Conservation (phyloP, 2,797 vertebrate species). For the Falco rusticolus region DNA sequence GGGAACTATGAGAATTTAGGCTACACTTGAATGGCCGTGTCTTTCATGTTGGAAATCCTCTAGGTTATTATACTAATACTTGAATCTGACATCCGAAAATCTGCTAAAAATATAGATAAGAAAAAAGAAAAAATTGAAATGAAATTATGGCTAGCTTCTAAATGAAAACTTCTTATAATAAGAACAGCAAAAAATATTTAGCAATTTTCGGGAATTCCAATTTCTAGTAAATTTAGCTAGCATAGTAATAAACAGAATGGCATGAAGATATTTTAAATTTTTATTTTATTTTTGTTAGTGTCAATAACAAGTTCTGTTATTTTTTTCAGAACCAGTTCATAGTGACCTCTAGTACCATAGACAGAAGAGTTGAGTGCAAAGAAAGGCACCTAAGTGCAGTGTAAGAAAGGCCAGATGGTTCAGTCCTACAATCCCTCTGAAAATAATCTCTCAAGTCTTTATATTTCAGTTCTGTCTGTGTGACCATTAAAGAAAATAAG, state of each 20-base stretch:
- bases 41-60: neutral
- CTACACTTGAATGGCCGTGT: neutral
- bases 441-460: neutral
- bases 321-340: neutral
- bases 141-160: neutral
- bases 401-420: neutral
- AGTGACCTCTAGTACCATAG: neutral
- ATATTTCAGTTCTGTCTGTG: neutral
- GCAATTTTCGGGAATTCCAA: rapidly evolving
- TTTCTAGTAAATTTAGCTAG: neutral
- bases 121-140: neutral
- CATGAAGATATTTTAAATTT: rapidly evolving
- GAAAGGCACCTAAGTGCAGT: neutral
- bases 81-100: neutral
- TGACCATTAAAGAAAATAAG: constrained; percentile 17
- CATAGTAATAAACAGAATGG: neutral
- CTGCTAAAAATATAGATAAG: neutral
- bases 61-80: neutral
- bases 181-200: rapidly evolving
- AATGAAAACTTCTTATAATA: neutral
- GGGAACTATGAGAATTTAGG: neutral
- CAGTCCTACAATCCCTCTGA: neutral
- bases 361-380: neutral
- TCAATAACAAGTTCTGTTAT: neutral
- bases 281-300: neutral